Conservation (phyloP, 2,888 invertebrate species). For the Sturmia bella region DNA sequence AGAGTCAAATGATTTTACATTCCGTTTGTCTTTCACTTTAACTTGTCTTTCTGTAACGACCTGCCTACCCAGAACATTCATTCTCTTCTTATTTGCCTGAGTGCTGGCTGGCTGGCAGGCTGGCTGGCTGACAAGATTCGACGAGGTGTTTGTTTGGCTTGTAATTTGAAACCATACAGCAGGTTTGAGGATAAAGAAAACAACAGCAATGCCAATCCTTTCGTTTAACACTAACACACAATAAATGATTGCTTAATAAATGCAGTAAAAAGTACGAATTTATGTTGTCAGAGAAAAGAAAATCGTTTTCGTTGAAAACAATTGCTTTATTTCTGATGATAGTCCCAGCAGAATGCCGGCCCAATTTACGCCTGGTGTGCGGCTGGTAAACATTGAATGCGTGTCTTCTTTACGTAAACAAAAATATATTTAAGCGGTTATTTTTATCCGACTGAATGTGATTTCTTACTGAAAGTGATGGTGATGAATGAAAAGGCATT, state of each 20-base stretch:
- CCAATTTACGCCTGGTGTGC: slow-evolving; percentile 1
- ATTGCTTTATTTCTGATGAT: slow-evolving; percentile 26
- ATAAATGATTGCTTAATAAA: slow-evolving; percentile 38
- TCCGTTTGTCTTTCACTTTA: slow-evolving; percentile 57
- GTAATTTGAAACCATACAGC: slow-evolving; percentile 26
- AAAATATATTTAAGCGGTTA: no score
- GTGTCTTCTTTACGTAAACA: no score
- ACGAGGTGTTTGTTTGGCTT: slow-evolving; percentile 33
- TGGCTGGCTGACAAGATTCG: slow-evolving; percentile 38
- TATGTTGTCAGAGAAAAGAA: slow-evolving; percentile 18
- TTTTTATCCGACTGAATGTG: no score
- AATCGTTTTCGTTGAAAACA: slow-evolving; percentile 43
- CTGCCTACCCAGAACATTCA: background rate
- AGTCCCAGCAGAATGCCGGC: background rate
- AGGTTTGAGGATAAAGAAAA: background rate
- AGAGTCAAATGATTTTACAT: slow-evolving; percentile 63
- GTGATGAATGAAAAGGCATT: no score
- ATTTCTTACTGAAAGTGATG: no score
- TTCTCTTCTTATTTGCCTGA: background rate
- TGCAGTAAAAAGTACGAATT: background rate
- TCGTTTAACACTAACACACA: slow-evolving; percentile 33
- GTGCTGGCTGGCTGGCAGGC: no score
- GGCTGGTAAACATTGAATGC: background rate
- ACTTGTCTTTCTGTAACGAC: slow-evolving; percentile 46
- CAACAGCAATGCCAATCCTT: slow-evolving; percentile 49